Evolutionary conservation across 2,888 invertebrate species (phyloP).

Genomic region (Agriopis marginaria): DNA sequence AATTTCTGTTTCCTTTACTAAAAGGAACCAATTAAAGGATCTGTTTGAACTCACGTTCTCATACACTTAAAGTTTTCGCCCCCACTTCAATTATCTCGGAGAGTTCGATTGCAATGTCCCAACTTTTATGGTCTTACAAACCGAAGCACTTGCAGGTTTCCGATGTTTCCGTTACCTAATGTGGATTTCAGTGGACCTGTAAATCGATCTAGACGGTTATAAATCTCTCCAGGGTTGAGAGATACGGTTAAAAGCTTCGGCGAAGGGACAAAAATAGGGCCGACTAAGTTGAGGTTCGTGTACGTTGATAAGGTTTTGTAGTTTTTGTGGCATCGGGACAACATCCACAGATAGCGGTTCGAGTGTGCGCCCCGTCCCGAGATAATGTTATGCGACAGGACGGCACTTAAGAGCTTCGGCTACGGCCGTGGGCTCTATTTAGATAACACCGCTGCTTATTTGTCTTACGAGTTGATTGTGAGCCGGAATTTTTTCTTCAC

Average conservation of each 20-base stretch:
- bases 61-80: constrained; percentile 48
- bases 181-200: constrained; percentile 79
- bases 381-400: constrained; percentile 76
- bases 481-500: constrained; percentile 56
- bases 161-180: constrained; percentile 75
- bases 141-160: constrained; percentile 60
- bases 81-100: constrained; percentile 65
- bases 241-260: constrained; percentile 82
- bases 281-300: constrained; percentile 83
- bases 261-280: constrained; percentile 76
- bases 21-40: constrained; percentile 51
- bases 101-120: constrained; percentile 61
- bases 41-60: constrained; percentile 53
- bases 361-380: constrained; percentile 57
- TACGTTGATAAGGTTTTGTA: constrained; percentile 80
- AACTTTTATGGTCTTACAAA: constrained; percentile 67
- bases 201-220: constrained; percentile 75
- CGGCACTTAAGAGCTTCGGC: constrained; percentile 72
- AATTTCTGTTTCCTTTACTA: constrained; percentile 49
- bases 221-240: constrained; percentile 73
- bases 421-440: constrained; percentile 72
- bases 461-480: constrained; percentile 67
- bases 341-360: constrained; percentile 74
- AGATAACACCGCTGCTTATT: constrained; percentile 73
- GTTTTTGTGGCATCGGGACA: constrained; percentile 79